Conservation (phyloP, 2,113 vertebrate genomes). For the Colaptes auratus region DNA sequence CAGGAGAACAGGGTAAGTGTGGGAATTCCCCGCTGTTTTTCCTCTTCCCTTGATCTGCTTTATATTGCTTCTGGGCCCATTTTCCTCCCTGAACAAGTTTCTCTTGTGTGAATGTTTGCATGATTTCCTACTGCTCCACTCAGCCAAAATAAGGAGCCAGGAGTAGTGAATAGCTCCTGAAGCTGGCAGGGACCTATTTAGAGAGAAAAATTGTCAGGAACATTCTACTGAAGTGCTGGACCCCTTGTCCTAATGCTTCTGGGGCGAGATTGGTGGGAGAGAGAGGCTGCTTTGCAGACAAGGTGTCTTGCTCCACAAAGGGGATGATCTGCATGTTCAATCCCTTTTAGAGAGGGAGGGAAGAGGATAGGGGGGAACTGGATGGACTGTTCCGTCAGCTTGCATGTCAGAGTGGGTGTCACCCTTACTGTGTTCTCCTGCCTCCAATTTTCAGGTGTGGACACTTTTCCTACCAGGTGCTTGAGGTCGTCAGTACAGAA, state of each 20-base stretch:
- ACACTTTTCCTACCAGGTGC: not conserved
- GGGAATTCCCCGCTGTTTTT: constrained; percentile 71
- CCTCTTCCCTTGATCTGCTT: not conserved
- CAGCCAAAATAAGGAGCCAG: constrained; percentile 3
- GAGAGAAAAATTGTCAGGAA: not conserved
- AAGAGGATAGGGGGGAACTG: not conserved
- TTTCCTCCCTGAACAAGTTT: constrained; percentile 41
- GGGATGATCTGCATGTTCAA: not conserved
- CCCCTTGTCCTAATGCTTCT: not conserved
- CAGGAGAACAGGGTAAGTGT: not conserved
- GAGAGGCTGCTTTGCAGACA: not conserved
- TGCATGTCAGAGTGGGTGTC: not conserved
- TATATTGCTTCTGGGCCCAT: constrained; percentile 1
- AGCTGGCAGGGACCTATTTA: not conserved
- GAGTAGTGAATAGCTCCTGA: not conserved
- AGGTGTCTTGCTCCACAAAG: not conserved
- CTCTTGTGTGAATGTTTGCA: not conserved
- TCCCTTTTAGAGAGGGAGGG: not conserved
- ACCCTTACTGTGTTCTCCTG: not conserved
- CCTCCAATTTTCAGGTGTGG: not conserved
- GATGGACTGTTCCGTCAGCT: not conserved
- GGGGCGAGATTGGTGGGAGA: not conserved
- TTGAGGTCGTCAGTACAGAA: not conserved
- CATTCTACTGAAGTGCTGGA: not conserved
- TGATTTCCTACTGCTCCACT: not conserved